Conservation (phyloP, 2,888 invertebrate species). For the Pemphredon lugubris region DNA sequence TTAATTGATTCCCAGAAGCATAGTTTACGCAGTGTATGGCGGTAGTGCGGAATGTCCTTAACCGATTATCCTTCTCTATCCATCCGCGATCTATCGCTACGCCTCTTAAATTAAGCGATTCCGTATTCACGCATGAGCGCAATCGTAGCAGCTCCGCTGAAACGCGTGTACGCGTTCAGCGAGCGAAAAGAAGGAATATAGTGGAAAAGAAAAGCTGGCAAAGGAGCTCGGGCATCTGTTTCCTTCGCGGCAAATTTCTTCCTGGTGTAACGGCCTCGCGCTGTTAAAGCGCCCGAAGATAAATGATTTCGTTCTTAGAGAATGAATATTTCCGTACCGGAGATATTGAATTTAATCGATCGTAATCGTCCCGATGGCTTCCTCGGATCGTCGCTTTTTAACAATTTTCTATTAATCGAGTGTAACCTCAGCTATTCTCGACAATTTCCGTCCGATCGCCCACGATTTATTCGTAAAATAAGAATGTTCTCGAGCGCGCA, state of each 20-base stretch:
- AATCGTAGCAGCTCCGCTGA: constrained; percentile 36
- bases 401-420: background rate
- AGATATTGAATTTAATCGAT: constrained; percentile 31
- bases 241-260: constrained; percentile 59
- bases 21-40: too few species aligned
- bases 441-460: background rate
- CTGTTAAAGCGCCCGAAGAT: constrained; percentile 12
- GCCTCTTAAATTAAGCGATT: constrained; percentile 65
- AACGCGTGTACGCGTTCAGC: constrained; percentile 18
- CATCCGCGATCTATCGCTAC: constrained; percentile 14
- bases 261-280: constrained; percentile 40
- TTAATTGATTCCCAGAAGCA: too few species aligned
- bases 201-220: constrained; percentile 25
- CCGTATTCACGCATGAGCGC: constrained; percentile 61
- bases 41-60: constrained; percentile 10
- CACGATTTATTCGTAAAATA: too few species aligned
- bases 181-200: constrained; percentile 35
- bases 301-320: constrained; percentile 44
- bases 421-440: background rate
- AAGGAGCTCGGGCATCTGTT: constrained; percentile 45
- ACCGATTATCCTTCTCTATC: background rate
- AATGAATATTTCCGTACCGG: constrained; percentile 44
- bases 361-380: constrained; percentile 28
- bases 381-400: background rate
- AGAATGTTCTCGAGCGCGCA: too few species aligned